These are phyloP conservation scores for Drosophila repletoides DNA, from an alignment of 1,140 invertebrate genomes.

Conservation along the genomic window DNA sequence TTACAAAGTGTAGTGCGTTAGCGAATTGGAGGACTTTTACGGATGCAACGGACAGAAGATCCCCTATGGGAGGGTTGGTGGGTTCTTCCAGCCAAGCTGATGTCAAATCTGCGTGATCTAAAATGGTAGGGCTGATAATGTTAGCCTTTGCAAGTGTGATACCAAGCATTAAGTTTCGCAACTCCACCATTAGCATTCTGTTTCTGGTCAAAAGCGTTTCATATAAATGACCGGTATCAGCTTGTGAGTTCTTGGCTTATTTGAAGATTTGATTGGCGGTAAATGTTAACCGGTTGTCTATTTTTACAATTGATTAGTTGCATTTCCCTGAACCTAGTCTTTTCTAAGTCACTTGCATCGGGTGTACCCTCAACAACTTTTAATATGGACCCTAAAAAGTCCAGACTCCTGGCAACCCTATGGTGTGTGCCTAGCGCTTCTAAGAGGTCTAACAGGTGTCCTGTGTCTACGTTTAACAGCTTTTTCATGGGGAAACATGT, in stretches of 20 bases:
- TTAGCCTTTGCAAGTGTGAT: conserved; percentile 23
- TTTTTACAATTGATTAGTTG: not conserved
- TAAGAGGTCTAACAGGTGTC: no score
- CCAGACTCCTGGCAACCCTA: not conserved
- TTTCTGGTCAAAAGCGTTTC: conserved; percentile 21
- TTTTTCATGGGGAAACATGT: conserved; percentile 22
- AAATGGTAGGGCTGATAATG: conserved; percentile 24
- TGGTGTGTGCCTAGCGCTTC: no score
- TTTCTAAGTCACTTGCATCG: not conserved
- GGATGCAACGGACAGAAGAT: conserved; percentile 19
- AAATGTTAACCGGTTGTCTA: conserved; percentile 1
- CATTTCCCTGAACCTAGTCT: not conserved
- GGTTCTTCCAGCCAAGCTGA: conserved; percentile 30
- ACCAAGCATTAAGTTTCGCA: conserved; percentile 28
- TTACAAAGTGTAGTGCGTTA: conserved; percentile 12
- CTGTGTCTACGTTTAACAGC: not conserved
- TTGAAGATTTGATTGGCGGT: conserved; percentile 3
- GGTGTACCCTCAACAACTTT: conserved; percentile 1
- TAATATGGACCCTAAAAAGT: not conserved
- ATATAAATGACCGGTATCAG: conserved; percentile 22
- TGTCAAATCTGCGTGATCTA: conserved; percentile 24
- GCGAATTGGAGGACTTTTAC: conserved; percentile 19
- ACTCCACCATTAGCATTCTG: conserved; percentile 25
- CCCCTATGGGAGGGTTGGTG: conserved; percentile 23
- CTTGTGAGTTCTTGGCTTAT: not conserved